Base-by-base conservation (phyloP, 1,140 invertebrate species). In the Bacillus rossius region DNA sequence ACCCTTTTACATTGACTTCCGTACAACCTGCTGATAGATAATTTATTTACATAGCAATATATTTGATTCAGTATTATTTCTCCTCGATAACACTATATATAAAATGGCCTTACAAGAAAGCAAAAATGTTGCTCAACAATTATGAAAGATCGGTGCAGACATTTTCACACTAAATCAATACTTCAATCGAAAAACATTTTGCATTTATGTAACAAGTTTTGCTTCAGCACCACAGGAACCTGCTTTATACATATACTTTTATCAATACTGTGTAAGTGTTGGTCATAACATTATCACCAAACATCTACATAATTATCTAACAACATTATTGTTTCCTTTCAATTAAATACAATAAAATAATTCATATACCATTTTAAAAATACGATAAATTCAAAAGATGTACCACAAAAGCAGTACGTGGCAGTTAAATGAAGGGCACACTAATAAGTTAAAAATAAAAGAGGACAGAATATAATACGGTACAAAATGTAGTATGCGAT, bases 91-190 rank as follows among this genome's bases (percentile, higher is more conserved):
- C 43, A 26, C 22, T 34, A 34, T 47, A 57, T 29, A 49, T 57
- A 57, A 48, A 48, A 34, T 52, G 14, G 23, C 14, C 20, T 25
- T n/a, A 34, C 38, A 48, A 34, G 23, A 48, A 57, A 49, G 34
- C 25, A 48, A 57, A 57, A 57, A 26, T 49, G 41, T 47, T 48
- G 41, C n/a, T 23, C 16, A 49, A 48, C 26, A 38, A 48, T 26
- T 17, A 40, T 4, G 8, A n/a, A 19, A 29, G 41, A 43, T 49
- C 25, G 19, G 41, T n/a, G 19, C 16, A 47, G 29, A 55, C 20
- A 57, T 57, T 50, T 49, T 48, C 55, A 57, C 55, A 57, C 25
- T 57, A 48, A 43, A 38, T 38, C 45, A 57, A 42, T 16, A 38
- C 22, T 17, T 42, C 43, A 23, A 45, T 17, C 17, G 13, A 22